Base-by-base conservation (phyloP, 1,140 invertebrate species). In the Brachionus rubens region DNA sequence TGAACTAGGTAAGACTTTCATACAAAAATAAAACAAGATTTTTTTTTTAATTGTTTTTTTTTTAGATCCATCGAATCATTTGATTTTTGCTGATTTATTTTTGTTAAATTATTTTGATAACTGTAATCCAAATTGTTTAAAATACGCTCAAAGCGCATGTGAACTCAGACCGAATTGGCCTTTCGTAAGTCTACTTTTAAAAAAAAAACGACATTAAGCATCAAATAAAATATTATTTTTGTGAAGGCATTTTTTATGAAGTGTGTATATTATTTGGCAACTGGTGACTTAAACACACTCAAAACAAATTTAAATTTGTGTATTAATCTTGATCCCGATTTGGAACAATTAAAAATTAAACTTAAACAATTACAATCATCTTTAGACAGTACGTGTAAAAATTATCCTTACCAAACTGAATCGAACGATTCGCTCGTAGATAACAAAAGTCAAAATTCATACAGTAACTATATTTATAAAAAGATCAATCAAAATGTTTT, bases 31-130 rank as follows among this genome's bases (percentile, higher is more conserved):
- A n/a, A n/a, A n/a, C n/a, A 48, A 19, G 14, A 30, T 28, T 28
- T 54, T 33, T 62, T 21, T 36, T 41, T 24, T 5, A 24, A 62
- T n/a, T n/a, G n/a, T 33, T 72, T 16, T 26, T 24, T 26, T 50
- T 72, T 33, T 16, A 72, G 68, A 72, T 54, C 46, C 46, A 30
- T 72, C 68, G 16, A 72, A 72, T 26, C 68, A 72, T 21, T 72
- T 72, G 46, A 7, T 72, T 14, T n/a, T 72, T 33, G 68, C 68
- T 50, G 68, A 72, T 72, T 36, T 72, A 72, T 72, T 72, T 54
- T 21, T 72, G 14, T 48, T 72, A 14, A 72, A 72, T 41, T 72
- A 50, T 30, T 72, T 72, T 41, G 68, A 40, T 50, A 19, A 54
- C 21, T 72, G 16, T 12, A 54, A 72, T 41, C 21, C 28, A 24